A percentile compares a stretch with the other conserved stretches of the same genome.
These are phyloP conservation scores for Ommatoiulus sabulosus DNA, from an alignment of 2,888 invertebrate genomes.

Conservation along the genomic window DNA sequence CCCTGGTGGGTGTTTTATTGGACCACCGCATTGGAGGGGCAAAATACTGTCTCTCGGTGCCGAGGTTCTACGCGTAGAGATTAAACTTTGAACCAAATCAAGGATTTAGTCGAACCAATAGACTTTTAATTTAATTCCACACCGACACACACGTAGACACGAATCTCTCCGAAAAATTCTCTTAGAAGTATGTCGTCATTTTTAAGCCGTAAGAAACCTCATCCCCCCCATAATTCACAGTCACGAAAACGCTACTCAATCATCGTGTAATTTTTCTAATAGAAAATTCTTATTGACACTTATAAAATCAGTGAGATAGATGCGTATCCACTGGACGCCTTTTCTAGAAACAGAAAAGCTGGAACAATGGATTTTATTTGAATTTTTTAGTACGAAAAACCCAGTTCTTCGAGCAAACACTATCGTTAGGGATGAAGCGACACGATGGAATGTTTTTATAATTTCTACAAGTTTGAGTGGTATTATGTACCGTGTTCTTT, in stretches of 20 bases:
- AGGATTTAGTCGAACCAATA: conserved; percentile 31
- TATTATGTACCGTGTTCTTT: conserved; percentile 39
- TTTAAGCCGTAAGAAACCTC: conserved; percentile 43
- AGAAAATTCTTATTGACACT: conserved; percentile 43
- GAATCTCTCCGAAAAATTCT: conserved; percentile 7
- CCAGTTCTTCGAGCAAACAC: neutral
- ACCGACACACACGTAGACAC: conserved; percentile 13
- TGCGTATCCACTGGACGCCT: conserved; percentile 30
- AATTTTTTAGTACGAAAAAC: neutral
- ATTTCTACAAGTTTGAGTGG: conserved; percentile 36
- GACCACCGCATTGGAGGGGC: neutral
- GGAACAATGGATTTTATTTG: conserved; percentile 6
- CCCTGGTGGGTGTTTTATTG: neutral
- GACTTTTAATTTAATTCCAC: conserved; percentile 15
- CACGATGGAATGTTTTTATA: conserved; percentile 1
- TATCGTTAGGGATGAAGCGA: neutral
- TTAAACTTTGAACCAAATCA: conserved; percentile 29
- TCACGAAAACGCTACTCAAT: conserved; percentile 42
- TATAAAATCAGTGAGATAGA: neutral
- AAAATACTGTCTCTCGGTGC: neutral
- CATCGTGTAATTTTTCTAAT: conserved; percentile 39
- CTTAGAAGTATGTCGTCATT: conserved; percentile 43
- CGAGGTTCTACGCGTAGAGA: neutral
- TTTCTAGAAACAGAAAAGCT: conserved; percentile 33
- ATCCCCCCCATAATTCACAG: conserved; percentile 31